Evolutionary conservation across 92 coral and sea anemone genomes (phyloP).

Genomic region (Heteractis magnifica): DNA sequence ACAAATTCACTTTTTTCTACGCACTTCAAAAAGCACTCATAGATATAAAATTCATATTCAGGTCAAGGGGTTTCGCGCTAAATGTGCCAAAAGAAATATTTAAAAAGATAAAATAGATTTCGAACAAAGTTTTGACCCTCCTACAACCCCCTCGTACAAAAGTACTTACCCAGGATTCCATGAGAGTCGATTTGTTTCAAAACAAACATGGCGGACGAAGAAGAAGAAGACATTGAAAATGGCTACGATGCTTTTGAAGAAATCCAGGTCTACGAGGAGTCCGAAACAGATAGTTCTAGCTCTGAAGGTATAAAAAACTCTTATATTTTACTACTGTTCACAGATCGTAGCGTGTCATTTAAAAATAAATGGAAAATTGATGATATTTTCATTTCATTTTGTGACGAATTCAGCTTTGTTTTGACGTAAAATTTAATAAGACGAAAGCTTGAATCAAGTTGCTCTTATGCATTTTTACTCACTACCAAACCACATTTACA

Average conservation of each 20-base stretch:
- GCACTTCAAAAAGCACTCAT: no score
- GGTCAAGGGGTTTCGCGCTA: background rate
- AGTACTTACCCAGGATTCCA: conserved; percentile 23
- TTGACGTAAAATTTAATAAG: background rate
- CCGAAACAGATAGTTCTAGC: conserved; percentile 55
- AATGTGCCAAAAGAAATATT: background rate
- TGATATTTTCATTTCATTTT: background rate
- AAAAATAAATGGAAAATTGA: background rate
- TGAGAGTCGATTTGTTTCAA: conserved; percentile 10
- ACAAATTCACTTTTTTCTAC: no score
- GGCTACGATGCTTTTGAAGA: conserved; percentile 85
- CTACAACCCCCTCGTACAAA: background rate
- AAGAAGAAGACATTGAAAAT: conserved; percentile 76
- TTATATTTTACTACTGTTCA: background rate
- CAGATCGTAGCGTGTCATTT: background rate
- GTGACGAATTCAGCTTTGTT: background rate
- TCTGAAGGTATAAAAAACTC: conserved; percentile 40
- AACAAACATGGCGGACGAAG: conserved; percentile 93
- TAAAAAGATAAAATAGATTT: background rate
- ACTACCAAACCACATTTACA: background rate
- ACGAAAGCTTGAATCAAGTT: background rate
- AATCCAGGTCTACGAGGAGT: conserved; percentile 50
- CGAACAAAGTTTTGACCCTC: conserved; percentile 14
- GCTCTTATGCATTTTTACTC: background rate
- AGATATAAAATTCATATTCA: background rate